phyloP scores from a whole-genome alignment of 1,140 invertebrate genomes.

The Batillaria attramentaria region DNA sequence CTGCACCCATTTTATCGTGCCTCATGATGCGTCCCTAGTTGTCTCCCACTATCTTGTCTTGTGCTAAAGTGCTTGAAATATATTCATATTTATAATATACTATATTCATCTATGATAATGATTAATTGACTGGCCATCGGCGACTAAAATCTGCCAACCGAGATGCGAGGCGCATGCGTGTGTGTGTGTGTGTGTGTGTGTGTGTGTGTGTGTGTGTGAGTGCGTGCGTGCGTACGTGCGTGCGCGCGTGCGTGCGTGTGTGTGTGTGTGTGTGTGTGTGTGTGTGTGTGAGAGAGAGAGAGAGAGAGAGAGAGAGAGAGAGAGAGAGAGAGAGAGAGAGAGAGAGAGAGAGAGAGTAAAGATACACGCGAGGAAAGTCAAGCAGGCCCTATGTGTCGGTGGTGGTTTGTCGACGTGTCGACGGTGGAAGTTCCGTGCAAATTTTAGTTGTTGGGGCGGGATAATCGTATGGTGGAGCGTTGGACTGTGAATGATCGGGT shows the following conservation, averaged over 20 bases:
- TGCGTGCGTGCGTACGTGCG: background rate
- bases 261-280: background rate
- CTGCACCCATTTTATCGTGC: too few relatives aligned
- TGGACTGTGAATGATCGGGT: too few relatives aligned
- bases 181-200: background rate
- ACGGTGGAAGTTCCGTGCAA: background rate
- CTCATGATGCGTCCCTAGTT: background rate
- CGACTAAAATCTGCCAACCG: background rate
- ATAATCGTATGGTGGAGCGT: too few relatives aligned
- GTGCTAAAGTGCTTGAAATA: background rate
- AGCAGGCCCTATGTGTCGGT: background rate
- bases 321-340: background rate
- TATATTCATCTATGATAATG: constrained; percentile 4
- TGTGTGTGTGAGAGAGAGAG: background rate
- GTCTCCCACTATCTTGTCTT: background rate
- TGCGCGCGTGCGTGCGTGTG: background rate
- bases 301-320: background rate
- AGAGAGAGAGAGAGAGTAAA: background rate
- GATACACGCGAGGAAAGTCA: background rate
- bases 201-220: background rate
- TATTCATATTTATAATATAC: background rate
- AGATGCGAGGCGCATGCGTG: background rate
- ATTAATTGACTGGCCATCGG: background rate
- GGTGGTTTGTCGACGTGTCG: background rate
- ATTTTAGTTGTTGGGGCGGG: background rate